phyloP scores from a whole-genome alignment of 2,797 vertebrate genomes.

The Hylomyscus alleni region DNA sequence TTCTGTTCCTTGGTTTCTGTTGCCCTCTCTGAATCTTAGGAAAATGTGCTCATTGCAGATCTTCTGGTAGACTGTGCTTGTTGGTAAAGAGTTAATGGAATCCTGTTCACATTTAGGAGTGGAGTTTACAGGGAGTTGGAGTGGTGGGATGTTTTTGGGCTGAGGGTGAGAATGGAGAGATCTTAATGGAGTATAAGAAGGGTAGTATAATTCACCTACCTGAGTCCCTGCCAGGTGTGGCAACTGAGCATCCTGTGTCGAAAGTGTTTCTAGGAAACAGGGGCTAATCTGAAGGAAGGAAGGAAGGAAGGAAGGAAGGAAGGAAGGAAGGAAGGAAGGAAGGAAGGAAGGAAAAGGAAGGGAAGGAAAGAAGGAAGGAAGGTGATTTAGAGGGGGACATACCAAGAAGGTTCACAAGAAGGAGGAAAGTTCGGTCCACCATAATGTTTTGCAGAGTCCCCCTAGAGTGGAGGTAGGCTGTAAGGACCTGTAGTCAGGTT shows the following conservation, averaged over 20 bases:
- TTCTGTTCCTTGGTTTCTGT: too few species aligned
- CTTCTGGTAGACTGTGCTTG: background rate
- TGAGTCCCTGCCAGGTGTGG: background rate
- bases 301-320: too few species aligned
- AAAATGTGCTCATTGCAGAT: background rate
- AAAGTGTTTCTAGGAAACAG: background rate
- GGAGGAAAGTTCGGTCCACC: background rate
- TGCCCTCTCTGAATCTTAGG: background rate
- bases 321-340: too few species aligned
- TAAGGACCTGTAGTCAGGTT: background rate
- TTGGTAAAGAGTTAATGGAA: background rate
- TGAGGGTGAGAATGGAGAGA: background rate
- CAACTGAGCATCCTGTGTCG: background rate
- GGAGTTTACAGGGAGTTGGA: background rate
- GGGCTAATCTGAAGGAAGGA: background rate
- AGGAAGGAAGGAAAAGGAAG: background rate
- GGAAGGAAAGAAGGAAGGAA: background rate
- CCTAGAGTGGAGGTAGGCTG: background rate
- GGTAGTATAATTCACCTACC: background rate
- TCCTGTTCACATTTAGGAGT: background rate
- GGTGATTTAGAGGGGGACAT: too few species aligned
- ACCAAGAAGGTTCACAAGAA: background rate
- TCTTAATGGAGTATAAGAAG: background rate
- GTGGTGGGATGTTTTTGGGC: background rate
- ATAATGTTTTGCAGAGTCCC: background rate